Evolutionary conservation across 1,140 invertebrate genomes (phyloP), one percentile per base, ranked within the genome.

Genomic region (Drosophila bocki): DNA sequence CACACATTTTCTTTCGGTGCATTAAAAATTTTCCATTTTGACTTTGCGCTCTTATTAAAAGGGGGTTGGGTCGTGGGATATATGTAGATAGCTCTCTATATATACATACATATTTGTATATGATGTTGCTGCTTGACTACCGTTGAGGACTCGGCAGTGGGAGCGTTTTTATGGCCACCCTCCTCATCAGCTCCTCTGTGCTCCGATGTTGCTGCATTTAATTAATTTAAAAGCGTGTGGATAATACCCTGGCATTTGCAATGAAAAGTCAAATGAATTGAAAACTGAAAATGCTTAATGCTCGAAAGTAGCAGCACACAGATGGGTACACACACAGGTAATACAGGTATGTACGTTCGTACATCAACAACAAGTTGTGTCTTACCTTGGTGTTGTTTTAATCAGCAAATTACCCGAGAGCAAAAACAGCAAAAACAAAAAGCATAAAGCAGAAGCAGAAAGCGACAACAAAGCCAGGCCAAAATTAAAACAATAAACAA

Each of bases 181-280:
- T 39, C 37, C 39, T 13, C 19, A 13, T 22, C 44, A n/a, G 44
- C 1, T 8, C 35, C 11, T 9, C 33, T 22, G 19, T 35, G 42
- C 4, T 54, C 50, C 42, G 65, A 44, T 58, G 65, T 58, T 77
- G 68, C 61, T 78, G 85, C 69, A 84, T 88, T 88, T 88, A 88
- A 88, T 88, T 88, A 88, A 88, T 88, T 90, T 88, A 88, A 88
- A 90, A 88, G 85, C 85, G 85, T 88, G 85, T 88, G 85, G 85
- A 88, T 88, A 88, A 88, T 90, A 85, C 84, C 81, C 69, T 78
- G 80, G 84, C 75, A 84, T 88, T 88, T 83, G 80, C 80, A 84
- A 88, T 88, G 85, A 88, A 88, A 88, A 88, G 84, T 88, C 84
- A 88, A 88, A 88, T 88, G 80, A 88, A 90, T 90, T 84, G 85